phyloP scores from a whole-genome alignment of 2,888 invertebrate species.

The Gari tellinella region DNA sequence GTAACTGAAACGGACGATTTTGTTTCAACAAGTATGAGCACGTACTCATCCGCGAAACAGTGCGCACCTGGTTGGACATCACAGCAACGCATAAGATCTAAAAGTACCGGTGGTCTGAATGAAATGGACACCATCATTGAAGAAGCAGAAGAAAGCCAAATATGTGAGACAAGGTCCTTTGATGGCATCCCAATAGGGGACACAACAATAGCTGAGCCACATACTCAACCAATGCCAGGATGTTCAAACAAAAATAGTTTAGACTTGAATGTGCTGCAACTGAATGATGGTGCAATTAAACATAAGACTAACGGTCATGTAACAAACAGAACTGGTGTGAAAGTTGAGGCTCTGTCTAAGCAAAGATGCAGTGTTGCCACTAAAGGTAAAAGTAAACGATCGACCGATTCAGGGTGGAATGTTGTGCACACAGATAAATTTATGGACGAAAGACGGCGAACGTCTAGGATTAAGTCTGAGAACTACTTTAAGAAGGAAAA shows the following conservation, averaged over 20 bases:
- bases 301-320: neutral
- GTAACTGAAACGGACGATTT: constrained; percentile 61
- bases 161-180: constrained; percentile 11
- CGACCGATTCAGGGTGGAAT: constrained; percentile 1
- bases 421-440: too few species aligned
- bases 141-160: constrained; percentile 43
- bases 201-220: neutral
- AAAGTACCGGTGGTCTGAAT: constrained; percentile 37
- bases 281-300: neutral
- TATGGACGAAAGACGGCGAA: neutral
- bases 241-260: neutral
- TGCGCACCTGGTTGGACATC: constrained; percentile 21
- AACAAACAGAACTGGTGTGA: neutral
- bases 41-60: constrained; percentile 44
- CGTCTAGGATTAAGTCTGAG: constrained; percentile 7
- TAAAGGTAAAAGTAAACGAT: neutral
- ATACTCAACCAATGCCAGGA: neutral
- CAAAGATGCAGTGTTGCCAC: neutral
- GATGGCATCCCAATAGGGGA: neutral
- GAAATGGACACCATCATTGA: constrained; percentile 68
- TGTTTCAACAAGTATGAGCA: constrained; percentile 63
- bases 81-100: constrained; percentile 21
- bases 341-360: neutral
- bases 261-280: neutral
- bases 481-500: constrained; percentile 27